Evolutionary conservation across 2,888 invertebrate species (phyloP).

Genomic region (Eupithecia vulgata): DNA sequence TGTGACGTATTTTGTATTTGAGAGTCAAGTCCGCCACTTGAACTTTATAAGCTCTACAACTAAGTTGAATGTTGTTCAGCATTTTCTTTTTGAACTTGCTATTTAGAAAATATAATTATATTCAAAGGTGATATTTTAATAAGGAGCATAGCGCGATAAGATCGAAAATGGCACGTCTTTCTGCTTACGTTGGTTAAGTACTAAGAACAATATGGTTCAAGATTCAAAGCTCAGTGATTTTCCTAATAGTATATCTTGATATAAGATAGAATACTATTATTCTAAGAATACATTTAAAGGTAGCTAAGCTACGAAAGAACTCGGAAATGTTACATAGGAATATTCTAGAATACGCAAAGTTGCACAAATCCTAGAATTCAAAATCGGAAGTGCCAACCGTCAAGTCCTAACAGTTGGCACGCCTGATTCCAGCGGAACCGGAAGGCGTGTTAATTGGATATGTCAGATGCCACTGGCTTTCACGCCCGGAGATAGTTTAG

Average conservation of each 20-base stretch:
- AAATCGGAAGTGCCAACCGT: slow-evolving; percentile 54
- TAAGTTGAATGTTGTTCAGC: slow-evolving; percentile 10
- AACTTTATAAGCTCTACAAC: slow-evolving; percentile 16
- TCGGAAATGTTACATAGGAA: background rate
- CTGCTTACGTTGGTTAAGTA: background rate
- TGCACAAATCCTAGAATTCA: slow-evolving; percentile 30
- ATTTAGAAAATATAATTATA: background rate
- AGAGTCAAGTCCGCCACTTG: slow-evolving; percentile 17
- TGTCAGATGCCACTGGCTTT: slow-evolving; percentile 81
- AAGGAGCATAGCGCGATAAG: background rate
- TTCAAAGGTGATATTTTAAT: background rate
- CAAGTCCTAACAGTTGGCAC: slow-evolving; percentile 55
- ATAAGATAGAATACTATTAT: background rate
- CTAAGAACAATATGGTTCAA: background rate
- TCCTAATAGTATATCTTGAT: background rate
- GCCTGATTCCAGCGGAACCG: slow-evolving; percentile 64
- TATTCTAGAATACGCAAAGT: slow-evolving; percentile 16
- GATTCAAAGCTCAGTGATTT: background rate
- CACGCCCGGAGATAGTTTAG: slow-evolving; percentile 75
- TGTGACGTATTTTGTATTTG: slow-evolving; percentile 12
- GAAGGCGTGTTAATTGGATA: slow-evolving; percentile 82
- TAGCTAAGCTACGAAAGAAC: background rate
- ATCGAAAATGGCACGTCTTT: background rate
- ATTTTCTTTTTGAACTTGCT: background rate
- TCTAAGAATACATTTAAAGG: background rate